These are phyloP conservation scores for Epinotia ramella DNA, from an alignment of 2,888 invertebrate genomes.

Conservation along the genomic window DNA sequence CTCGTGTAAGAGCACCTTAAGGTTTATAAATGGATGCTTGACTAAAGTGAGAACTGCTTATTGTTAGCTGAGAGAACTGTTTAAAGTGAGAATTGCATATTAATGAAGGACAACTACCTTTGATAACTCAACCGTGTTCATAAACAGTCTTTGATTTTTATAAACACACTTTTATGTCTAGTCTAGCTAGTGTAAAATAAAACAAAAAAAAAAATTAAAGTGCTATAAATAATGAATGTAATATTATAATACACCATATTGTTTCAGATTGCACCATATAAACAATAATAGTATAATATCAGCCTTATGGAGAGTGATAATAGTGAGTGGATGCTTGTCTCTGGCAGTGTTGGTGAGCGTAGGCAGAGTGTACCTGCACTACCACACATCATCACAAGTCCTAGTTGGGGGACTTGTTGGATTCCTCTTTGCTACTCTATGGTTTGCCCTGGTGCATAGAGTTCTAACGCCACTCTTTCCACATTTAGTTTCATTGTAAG, in stretches of 20 bases:
- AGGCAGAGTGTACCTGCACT: conserved; percentile 93
- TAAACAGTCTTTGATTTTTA: too few species aligned
- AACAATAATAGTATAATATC: conserved; percentile 92
- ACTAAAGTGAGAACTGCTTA: too few species aligned
- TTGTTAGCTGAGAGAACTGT: too few species aligned
- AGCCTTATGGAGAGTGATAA: conserved; percentile 89
- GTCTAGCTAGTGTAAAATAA: too few species aligned
- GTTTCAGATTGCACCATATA: conserved; percentile 91
- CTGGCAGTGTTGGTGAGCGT: conserved; percentile 87
- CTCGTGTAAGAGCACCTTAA: too few species aligned
- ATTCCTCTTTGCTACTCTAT: conserved; percentile 89
- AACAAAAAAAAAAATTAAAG: neutral
- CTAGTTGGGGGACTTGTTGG: conserved; percentile 92
- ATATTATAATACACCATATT: conserved; percentile 8
- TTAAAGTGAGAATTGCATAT: too few species aligned
- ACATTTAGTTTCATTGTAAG: conserved; percentile 93
- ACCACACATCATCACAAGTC: conserved; percentile 94
- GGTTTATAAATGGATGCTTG: too few species aligned
- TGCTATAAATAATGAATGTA: neutral
- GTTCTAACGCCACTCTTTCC: conserved; percentile 94
- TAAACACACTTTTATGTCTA: too few species aligned
- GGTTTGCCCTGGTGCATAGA: conserved; percentile 93
- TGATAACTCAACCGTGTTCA: too few species aligned
- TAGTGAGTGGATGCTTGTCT: conserved; percentile 86
- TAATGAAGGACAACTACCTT: too few species aligned